Conservation (phyloP, 2,797 vertebrate genomes). For the Protonibea diacanthus region DNA sequence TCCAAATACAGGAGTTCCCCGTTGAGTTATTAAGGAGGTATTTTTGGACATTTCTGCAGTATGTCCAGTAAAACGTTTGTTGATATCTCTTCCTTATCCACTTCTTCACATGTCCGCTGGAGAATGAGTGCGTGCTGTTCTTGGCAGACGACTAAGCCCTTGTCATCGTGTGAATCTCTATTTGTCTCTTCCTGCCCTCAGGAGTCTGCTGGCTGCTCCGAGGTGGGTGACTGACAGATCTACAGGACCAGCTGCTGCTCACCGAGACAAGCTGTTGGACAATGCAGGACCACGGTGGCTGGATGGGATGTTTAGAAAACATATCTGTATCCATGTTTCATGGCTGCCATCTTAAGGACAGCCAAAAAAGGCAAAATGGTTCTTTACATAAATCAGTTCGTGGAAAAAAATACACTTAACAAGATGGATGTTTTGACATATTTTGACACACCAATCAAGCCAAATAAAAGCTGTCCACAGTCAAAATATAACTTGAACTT, state of each 20-base stretch:
- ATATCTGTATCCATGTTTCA: constrained; percentile 4
- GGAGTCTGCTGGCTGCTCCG: constrained; percentile 38
- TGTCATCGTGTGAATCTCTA: constrained; percentile 29
- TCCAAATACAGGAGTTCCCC: background rate
- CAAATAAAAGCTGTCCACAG: constrained; percentile 32
- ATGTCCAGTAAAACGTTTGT: background rate
- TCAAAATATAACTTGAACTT: constrained; percentile 65
- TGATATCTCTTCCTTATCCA: background rate
- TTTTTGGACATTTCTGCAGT: constrained; percentile 1
- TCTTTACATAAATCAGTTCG: background rate
- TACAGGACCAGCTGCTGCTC: constrained; percentile 72
- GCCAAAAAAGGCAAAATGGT: constrained; percentile 17
- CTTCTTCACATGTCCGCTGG: constrained; percentile 35
- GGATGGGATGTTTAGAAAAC: constrained; percentile 34
- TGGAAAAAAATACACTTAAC: background rate
- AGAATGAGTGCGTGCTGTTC: constrained; percentile 43
- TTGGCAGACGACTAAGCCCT: constrained; percentile 53
- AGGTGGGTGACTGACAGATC: constrained; percentile 73
- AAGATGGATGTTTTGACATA: constrained; percentile 6
- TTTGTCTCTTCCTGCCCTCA: constrained; percentile 25
- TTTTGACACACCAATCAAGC: constrained; percentile 16
- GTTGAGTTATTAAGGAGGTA: background rate
- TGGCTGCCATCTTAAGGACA: constrained; percentile 33
- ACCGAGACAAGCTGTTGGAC: constrained; percentile 48
- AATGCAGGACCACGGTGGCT: constrained; percentile 15